Percentiles rank a stretch among this genome's conserved stretches.
Evolutionary conservation across 23 tunicate species (phyloP).

Genomic region (Pegea sp.): DNA sequence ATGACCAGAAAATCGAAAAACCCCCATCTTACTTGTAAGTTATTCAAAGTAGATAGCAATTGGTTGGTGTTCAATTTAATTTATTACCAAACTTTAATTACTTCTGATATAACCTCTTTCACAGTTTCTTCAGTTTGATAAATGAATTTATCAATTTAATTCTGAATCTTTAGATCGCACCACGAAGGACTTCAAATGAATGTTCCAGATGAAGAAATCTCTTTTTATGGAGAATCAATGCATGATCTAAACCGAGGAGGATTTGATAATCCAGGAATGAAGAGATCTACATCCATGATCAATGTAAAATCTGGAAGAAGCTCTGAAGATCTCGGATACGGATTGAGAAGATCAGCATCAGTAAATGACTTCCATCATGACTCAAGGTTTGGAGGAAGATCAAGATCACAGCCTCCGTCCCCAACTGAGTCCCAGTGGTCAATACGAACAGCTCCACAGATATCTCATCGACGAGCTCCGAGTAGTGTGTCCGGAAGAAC

Average conservation of each 20-base stretch:
- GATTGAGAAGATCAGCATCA: neutral
- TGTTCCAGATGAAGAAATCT: neutral
- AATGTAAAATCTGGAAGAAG: neutral
- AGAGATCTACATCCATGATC: neutral
- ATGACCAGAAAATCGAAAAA: neutral
- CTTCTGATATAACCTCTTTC: no score
- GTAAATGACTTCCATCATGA: neutral
- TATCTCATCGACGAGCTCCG: constrained; percentile 4
- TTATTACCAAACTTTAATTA: no score
- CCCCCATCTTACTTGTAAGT: neutral
- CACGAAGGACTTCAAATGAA: neutral
- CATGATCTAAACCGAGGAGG: neutral
- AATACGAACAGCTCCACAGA: constrained; percentile 62
- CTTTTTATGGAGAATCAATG: neutral
- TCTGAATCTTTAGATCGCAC: no score
- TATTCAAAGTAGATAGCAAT: no score
- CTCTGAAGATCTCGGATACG: neutral
- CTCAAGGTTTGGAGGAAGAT: no score
- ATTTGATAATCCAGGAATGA: neutral
- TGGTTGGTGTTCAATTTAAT: no score
- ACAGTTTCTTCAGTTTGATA: no score
- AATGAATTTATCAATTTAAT: no score
- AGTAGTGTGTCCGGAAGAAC: constrained; percentile 19
- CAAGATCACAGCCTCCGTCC: no score
- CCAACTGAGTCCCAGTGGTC: constrained; percentile 69